Conservation (phyloP, 1,140 invertebrate genomes). For the Ostrea denselamellosa region DNA sequence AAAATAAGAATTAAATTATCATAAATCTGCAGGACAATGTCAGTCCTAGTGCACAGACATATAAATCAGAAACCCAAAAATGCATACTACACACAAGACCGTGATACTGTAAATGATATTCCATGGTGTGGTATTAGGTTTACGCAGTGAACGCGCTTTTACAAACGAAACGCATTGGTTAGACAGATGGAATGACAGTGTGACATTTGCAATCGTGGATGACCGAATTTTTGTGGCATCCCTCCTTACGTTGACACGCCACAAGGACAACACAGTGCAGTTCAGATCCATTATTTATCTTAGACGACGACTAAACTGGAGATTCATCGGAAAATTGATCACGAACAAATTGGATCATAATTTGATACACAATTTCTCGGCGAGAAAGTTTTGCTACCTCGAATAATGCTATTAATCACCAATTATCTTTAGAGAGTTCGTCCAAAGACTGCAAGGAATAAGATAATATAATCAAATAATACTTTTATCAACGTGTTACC, state of each 20-base stretch:
- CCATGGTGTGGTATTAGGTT: neutral
- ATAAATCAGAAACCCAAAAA: constrained; percentile 17
- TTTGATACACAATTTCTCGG: constrained; percentile 6
- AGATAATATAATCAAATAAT: constrained; percentile 35
- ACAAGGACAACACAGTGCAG: constrained; percentile 9
- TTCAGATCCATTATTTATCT: neutral
- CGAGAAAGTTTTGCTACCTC: neutral
- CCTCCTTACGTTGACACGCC: neutral
- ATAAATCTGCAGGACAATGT: constrained; percentile 11
- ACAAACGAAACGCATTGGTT: constrained; percentile 24
- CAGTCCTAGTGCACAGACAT: neutral
- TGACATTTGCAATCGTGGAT: constrained; percentile 17
- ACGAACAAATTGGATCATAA: constrained; percentile 18
- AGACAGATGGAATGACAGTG: constrained; percentile 16
- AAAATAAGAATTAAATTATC: constrained; percentile 28
- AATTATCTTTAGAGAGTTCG: neutral
- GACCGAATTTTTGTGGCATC: constrained; percentile 31
- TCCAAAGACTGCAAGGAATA: neutral
- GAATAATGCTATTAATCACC: constrained; percentile 8
- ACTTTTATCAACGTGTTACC: constrained; percentile 18
- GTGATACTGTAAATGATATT: constrained; percentile 20
- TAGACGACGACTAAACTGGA: neutral
- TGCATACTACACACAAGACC: neutral
- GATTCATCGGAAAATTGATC: neutral
- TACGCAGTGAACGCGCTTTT: neutral